phyloP scores from a whole-genome alignment of 2,797 vertebrate genomes.

The Rousettus madagascariensis region DNA sequence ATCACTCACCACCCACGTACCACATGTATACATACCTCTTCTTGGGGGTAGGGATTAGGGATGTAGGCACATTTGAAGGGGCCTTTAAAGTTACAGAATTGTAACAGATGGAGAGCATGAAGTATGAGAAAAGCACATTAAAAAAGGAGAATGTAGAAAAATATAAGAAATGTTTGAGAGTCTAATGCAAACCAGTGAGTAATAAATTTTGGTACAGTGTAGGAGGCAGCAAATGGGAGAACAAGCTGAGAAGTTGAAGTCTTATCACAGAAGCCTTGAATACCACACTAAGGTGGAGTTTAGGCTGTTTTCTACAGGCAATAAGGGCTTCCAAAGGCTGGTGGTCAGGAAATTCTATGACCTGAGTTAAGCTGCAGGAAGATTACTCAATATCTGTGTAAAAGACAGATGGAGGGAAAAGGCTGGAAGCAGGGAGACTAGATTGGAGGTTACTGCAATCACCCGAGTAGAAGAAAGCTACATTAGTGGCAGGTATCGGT shows the following conservation, averaged over 20 bases:
- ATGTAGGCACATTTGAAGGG: not conserved
- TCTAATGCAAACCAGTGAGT: not conserved
- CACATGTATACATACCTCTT: accelerated
- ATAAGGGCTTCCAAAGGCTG: not conserved
- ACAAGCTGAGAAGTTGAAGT: not conserved
- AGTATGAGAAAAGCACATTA: not conserved
- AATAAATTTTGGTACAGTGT: not conserved
- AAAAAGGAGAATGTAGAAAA: not conserved
- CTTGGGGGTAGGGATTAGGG: too few species aligned
- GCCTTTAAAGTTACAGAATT: not conserved
- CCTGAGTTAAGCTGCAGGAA: not conserved
- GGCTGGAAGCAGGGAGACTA: not conserved
- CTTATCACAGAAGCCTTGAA: not conserved
- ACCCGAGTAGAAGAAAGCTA: not conserved
- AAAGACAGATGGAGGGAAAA: not conserved
- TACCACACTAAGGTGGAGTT: not conserved
- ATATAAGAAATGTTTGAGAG: not conserved
- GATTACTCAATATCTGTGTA: not conserved
- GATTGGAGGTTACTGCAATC: not conserved
- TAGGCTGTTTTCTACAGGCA: not conserved
- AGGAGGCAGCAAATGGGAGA: not conserved
- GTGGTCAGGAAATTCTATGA: not conserved
- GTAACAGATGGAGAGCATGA: not conserved
- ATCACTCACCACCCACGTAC: not conserved
- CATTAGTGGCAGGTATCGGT: not conserved